Conservation (phyloP, 2,888 invertebrate genomes). For the Standfussiana lucernea region DNA sequence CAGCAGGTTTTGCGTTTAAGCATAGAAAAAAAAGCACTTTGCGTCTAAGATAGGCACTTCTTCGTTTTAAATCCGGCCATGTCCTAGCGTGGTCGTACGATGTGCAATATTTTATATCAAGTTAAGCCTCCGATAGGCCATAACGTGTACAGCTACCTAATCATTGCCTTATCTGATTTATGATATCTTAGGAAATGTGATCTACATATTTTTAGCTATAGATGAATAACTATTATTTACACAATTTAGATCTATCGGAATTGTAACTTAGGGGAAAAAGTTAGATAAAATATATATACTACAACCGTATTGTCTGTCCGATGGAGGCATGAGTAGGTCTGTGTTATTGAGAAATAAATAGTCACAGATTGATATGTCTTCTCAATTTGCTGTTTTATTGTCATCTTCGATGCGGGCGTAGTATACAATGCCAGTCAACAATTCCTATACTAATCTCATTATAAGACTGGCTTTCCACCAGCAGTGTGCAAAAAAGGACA, state of each 20-base stretch:
- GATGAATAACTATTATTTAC: slow-evolving; percentile 35
- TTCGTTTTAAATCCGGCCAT: slow-evolving; percentile 33
- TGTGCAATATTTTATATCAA: slow-evolving; percentile 58
- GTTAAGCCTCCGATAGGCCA: slow-evolving; percentile 23
- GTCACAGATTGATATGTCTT: slow-evolving; percentile 12
- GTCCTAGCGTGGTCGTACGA: slow-evolving; percentile 13
- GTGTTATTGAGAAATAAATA: slow-evolving; percentile 6
- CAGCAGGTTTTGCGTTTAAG: not conserved
- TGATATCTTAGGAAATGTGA: slow-evolving; percentile 61
- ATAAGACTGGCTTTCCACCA: slow-evolving; percentile 4
- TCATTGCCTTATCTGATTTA: slow-evolving; percentile 52
- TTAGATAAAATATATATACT: slow-evolving; percentile 20
- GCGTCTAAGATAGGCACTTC: slow-evolving; percentile 29
- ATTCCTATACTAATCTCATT: slow-evolving; percentile 19
- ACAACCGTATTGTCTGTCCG: slow-evolving; percentile 22
- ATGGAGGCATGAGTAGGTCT: not conserved
- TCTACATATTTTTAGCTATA: slow-evolving; percentile 63
- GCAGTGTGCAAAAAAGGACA: not conserved
- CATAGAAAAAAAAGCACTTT: not conserved
- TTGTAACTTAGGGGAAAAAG: slow-evolving; percentile 47
- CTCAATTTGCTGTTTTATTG: slow-evolving; percentile 6
- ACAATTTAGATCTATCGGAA: slow-evolving; percentile 50
- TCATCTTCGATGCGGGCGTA: slow-evolving; percentile 2
- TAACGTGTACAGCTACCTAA: slow-evolving; percentile 47
- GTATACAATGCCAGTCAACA: slow-evolving; percentile 14